These are phyloP conservation scores for Pemphigus obesinymphae DNA, from an alignment of 1,140 invertebrate genomes.

Conservation along the genomic window DNA sequence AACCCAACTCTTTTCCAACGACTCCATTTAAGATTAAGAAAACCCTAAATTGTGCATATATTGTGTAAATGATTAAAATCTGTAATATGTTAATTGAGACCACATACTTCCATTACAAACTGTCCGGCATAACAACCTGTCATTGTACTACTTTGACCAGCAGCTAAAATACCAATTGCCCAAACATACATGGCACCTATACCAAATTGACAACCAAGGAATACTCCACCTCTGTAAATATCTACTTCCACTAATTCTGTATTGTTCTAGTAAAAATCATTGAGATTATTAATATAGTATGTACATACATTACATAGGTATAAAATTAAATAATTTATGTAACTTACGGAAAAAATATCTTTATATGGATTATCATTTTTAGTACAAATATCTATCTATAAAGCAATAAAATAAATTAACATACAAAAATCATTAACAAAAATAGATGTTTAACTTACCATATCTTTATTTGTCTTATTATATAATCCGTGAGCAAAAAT, in stretches of 20 bases:
- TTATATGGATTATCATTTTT: slow-evolving; percentile 52
- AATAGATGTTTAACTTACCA: slow-evolving; percentile 57
- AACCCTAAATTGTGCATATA: slow-evolving; percentile 62
- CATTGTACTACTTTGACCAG: slow-evolving; percentile 88
- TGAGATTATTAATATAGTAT: background rate
- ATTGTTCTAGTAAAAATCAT: slow-evolving; percentile 53
- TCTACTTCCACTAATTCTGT: slow-evolving; percentile 63
- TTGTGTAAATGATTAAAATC: background rate
- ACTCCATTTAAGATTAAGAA: slow-evolving; percentile 81
- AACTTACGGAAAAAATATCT: slow-evolving; percentile 46
- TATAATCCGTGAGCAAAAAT: slow-evolving; percentile 83
- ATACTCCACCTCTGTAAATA: slow-evolving; percentile 79
- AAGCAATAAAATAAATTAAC: background rate
- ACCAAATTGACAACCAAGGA: slow-evolving; percentile 79
- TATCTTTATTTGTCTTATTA: slow-evolving; percentile 63
- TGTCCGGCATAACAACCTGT: slow-evolving; percentile 74
- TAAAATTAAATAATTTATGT: background rate
- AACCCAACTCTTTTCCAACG: slow-evolving; percentile 84
- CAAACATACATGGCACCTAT: slow-evolving; percentile 78
- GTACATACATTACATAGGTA: background rate
- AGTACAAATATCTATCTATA: slow-evolving; percentile 53
- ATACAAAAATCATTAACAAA: slow-evolving; percentile 33
- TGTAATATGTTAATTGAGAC: background rate
- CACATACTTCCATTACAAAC: slow-evolving; percentile 66
- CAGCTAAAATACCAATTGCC: slow-evolving; percentile 84